Evolutionary conservation across 1,140 invertebrate genomes (phyloP).

Genomic region (Holotrichia oblita): DNA sequence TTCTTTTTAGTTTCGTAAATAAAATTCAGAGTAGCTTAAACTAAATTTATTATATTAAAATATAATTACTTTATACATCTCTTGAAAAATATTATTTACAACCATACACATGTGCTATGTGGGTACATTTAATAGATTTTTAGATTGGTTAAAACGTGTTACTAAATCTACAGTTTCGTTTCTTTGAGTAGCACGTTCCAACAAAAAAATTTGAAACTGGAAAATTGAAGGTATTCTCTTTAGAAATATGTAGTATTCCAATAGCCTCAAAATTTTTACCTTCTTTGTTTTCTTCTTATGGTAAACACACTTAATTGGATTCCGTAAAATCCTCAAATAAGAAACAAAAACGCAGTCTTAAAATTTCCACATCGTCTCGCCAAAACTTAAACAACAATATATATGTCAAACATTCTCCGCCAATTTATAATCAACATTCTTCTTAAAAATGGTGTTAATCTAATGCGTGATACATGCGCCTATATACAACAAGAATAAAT

Average conservation of each 20-base stretch:
- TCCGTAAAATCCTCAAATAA: constrained; percentile 32
- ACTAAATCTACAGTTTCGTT: constrained; percentile 40
- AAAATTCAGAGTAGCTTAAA: constrained; percentile 32
- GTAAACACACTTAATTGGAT: constrained; percentile 38
- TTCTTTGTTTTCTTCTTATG: constrained; percentile 38
- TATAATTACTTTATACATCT: constrained; percentile 55
- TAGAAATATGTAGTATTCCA: background rate
- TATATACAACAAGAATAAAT: constrained; percentile 28
- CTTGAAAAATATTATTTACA: constrained; percentile 53
- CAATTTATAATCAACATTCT: constrained; percentile 49
- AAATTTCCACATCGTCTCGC: constrained; percentile 15
- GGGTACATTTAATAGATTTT: constrained; percentile 39
- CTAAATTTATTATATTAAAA: constrained; percentile 52
- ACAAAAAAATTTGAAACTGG: background rate
- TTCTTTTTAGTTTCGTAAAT: too few species aligned
- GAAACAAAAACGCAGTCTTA: constrained; percentile 33
- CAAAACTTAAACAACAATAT: constrained; percentile 40
- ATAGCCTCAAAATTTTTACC: constrained; percentile 35
- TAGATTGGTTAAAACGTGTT: constrained; percentile 34
- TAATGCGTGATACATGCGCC: constrained; percentile 30
- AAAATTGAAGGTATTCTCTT: background rate
- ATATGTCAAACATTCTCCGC: constrained; percentile 37
- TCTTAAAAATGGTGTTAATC: background rate
- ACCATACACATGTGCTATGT: constrained; percentile 50
- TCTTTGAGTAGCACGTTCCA: constrained; percentile 36